These are phyloP conservation scores for Megalonaias nervosa DNA, from an alignment of 1,140 invertebrate species.

Conservation along the genomic window DNA sequence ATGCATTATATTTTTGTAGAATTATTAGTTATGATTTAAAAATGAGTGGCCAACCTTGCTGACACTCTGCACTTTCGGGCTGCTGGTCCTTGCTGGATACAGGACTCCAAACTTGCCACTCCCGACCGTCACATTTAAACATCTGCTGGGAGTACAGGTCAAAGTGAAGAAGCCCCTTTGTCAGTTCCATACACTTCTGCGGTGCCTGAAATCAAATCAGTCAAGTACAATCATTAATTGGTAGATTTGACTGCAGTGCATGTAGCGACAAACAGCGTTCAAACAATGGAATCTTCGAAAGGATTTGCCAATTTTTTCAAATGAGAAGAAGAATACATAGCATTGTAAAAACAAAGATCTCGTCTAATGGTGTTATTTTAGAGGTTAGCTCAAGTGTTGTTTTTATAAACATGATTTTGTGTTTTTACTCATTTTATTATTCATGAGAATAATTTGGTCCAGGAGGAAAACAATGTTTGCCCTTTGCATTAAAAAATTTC, in stretches of 20 bases:
- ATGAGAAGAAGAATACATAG: not conserved
- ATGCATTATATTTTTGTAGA: too few species aligned
- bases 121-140: conserved; percentile 60
- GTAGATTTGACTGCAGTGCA: not conserved
- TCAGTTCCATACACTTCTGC: conserved; percentile 60
- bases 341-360: not conserved
- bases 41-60: conserved; percentile 35
- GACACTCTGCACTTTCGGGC: conserved; percentile 40
- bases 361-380: not conserved
- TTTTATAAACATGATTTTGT: too few species aligned
- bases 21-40: too few species aligned
- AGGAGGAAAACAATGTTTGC: too few species aligned
- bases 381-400: too few species aligned
- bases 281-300: not conserved
- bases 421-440: too few species aligned
- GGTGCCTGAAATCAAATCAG: conserved; percentile 45
- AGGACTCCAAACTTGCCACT: conserved; percentile 58
- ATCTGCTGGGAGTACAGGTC: conserved; percentile 55
- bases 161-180: conserved; percentile 63
- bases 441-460: too few species aligned
- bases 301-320: too few species aligned
- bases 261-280: not conserved
- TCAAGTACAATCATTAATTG: not conserved
- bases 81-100: conserved; percentile 51
- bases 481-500: too few species aligned